Evolutionary conservation across 2,113 vertebrate species (phyloP), one percentile per base, ranked within the genome.

Genomic region (Notothenia rossii): DNA sequence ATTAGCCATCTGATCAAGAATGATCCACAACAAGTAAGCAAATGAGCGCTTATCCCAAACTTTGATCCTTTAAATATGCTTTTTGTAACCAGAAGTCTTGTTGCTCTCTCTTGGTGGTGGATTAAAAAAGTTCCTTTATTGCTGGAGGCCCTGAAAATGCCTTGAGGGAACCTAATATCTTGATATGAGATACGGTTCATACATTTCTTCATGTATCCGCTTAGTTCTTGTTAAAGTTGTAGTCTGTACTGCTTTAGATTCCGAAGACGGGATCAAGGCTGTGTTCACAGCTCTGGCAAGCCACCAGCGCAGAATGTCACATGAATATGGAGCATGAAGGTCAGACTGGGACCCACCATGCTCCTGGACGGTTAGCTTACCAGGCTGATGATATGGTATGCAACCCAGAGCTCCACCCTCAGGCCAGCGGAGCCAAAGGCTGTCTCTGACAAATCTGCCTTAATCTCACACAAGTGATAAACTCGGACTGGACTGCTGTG

Each of bases 281-380:
- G 20, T 56, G 82, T 78, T 60, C 54, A 62, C 72, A 55, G 60
- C 72, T 56, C 51, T 89, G 92, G 78, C 87, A 59, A 74, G 46
- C 58, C 49, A 71, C 86, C 85, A 84, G 86, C 22, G 5, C 54
- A 59, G 81, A 91, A 89, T 90, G 89, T 89, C 82, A 91, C 87
- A 90, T 93, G 86, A 89, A 90, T 93, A 90, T 84, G 85, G 86
- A 90, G 72, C 72, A 79, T 22, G 15, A 75, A 43, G 90, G 85
- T 89, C 84, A 67, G 71, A 49, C 54, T 58, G 78, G 75, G 73
- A 85, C 77, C 76, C 81, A 73, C 73, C 48, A 10, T 77, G 66
- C 74, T 83, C 64, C 61, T 15, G 48, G 83, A 77, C 72, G 0
- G 77, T 82, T 82, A 56, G 75, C 71, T 72, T 62, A 85, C 78